Base-by-base conservation (phyloP, 1,140 invertebrate genomes). In the Ericerus pela region DNA sequence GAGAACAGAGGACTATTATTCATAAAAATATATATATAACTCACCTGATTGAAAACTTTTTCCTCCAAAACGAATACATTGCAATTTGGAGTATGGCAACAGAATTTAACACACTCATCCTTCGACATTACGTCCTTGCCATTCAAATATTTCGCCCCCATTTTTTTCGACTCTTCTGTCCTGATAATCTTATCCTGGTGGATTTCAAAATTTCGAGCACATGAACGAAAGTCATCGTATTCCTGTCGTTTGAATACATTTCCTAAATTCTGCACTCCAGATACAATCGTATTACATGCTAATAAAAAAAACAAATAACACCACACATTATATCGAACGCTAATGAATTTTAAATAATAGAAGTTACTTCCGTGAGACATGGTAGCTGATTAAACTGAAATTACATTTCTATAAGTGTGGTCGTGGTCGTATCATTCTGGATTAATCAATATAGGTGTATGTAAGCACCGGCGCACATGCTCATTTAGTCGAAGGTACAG, bases 21-120 rank as follows among this genome's bases (percentile, higher is more conserved):
- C 6, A 41, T 16, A 41, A 41, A 8, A 8, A 41, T 33, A 33
- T 10, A 33, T 33, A 52, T 36, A 57, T 10, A 14, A 24, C 14
- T 43, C 41, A 20, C n/a, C 51, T 53, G 51, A 29, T 24, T 24
- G 41, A 57, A 67, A 69, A 89, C 87, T 79, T 91, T 92, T 66
- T 92, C 84, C 68, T 95, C 88, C 64, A 84, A 94, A 59, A 94
- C 82, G 66, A 90, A 91, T 10, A 93, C 87, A 69, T 93, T 90
- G 67, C 91, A 95, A 43, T 76, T 70, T 20, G 82, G 78, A 0
- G 85, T 91, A 66, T 85, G 79, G 68, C 88, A 93, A 71, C 91
- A 95, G 52, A 88, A 76, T 27, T 79, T 76, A 55, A 90, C 72
- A 69, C 90, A 94, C 62, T 91, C 86, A 63, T 82, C 76, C 57